Evolutionary conservation across 2,113 vertebrate species (phyloP).

Genomic region (Myotis brandtii): DNA sequence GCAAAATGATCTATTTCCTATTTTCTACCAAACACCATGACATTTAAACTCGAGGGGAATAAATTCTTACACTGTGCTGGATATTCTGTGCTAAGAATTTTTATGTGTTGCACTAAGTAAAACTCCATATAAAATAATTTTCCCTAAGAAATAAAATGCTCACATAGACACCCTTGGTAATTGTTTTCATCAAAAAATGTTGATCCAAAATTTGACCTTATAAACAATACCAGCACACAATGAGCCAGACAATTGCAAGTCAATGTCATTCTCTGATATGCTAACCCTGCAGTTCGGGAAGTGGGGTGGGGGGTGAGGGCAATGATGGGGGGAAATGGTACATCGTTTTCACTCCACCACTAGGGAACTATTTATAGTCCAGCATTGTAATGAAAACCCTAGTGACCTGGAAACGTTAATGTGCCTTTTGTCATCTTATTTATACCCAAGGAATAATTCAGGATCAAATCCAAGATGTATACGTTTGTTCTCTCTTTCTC

Average conservation of each 20-base stretch:
- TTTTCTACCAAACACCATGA: slow-evolving; percentile 64
- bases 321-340: not conserved
- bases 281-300: not conserved
- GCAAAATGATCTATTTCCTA: slow-evolving; percentile 60
- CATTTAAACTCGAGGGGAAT: slow-evolving; percentile 74
- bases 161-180: not conserved
- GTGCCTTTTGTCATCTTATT: slow-evolving; percentile 57
- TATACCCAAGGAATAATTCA: slow-evolving; percentile 36
- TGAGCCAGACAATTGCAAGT: slow-evolving; percentile 23
- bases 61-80: slow-evolving; percentile 38
- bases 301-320: not conserved
- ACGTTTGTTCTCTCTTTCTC: not conserved
- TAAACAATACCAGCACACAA: slow-evolving; percentile 20
- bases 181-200: slow-evolving; percentile 48
- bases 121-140: slow-evolving; percentile 70
- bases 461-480: slow-evolving; percentile 52
- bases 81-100: slow-evolving; percentile 56
- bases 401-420: slow-evolving; percentile 47
- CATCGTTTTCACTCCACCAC: slow-evolving; percentile 5
- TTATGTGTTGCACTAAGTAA: slow-evolving; percentile 46
- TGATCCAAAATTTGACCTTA: slow-evolving; percentile 63
- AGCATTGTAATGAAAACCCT: slow-evolving; percentile 60
- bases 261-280: not conserved
- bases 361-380: slow-evolving; percentile 57
- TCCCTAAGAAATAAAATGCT: slow-evolving; percentile 39